phyloP scores from a whole-genome alignment of 64 coral and sea anemone genomes.

The Anthopleura sola region DNA sequence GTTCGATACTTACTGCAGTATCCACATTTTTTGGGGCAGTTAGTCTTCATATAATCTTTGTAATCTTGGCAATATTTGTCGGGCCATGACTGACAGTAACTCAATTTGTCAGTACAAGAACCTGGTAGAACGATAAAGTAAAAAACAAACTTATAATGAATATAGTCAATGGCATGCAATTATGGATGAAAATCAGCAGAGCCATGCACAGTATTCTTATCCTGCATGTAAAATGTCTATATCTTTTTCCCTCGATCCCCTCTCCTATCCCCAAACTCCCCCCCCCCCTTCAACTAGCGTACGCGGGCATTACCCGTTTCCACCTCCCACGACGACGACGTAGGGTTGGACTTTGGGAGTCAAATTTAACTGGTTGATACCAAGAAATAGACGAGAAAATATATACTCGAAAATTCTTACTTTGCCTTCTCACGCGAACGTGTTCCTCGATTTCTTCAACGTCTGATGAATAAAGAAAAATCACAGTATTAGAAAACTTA shows the following conservation, averaged over 20 bases:
- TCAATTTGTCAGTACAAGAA: conserved; percentile 21
- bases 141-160: background rate
- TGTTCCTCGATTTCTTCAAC: conserved; percentile 13
- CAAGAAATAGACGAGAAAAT: background rate
- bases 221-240: too few species aligned
- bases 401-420: conserved; percentile 8
- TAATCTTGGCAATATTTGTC: conserved; percentile 66
- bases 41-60: conserved; percentile 77
- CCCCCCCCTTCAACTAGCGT: too few species aligned
- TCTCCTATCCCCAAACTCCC: too few species aligned
- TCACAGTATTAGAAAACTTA: background rate
- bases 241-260: too few species aligned
- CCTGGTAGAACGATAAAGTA: background rate
- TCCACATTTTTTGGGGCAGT: conserved; percentile 79
- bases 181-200: too few species aligned
- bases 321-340: too few species aligned
- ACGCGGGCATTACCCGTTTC: too few species aligned
- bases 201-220: too few species aligned
- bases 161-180: background rate
- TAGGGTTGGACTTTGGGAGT: too few species aligned
- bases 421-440: conserved; percentile 31
- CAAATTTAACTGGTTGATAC: too few species aligned
- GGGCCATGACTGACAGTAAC: conserved; percentile 61
- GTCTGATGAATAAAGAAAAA: background rate
- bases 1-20: conserved; percentile 61